Evolutionary conservation across 2,888 invertebrate species (phyloP).

Genomic region (Thereva unica): DNA sequence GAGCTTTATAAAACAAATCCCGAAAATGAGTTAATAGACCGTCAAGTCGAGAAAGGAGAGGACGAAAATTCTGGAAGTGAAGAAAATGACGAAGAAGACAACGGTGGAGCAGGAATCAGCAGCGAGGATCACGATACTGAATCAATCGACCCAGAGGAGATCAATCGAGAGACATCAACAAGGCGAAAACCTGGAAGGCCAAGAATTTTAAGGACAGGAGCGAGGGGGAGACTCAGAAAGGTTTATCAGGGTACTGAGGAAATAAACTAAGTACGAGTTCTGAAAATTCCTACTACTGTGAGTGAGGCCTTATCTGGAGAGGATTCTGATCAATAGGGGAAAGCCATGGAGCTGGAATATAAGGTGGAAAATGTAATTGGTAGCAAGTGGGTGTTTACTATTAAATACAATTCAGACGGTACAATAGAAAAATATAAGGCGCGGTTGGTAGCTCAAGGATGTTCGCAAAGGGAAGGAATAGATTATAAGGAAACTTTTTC

Average conservation of each 20-base stretch:
- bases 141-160: not conserved
- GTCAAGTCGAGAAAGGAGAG: not conserved
- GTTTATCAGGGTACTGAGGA: conserved; percentile 14
- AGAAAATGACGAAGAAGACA: not conserved
- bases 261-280: conserved; percentile 19
- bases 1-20: too few species aligned
- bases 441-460: conserved; percentile 45
- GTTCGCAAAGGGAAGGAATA: conserved; percentile 43
- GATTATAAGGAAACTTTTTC: conserved; percentile 46
- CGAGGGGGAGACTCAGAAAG: conserved; percentile 35
- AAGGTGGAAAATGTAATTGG: conserved; percentile 42
- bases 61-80: conserved; percentile 24
- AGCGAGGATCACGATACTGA: conserved; percentile 5
- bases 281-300: conserved; percentile 32
- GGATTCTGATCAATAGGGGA: conserved; percentile 36
- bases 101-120: not conserved
- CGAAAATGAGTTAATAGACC: too few species aligned
- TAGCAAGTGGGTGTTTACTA: conserved; percentile 42
- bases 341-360: conserved; percentile 45
- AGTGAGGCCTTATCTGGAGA: conserved; percentile 34
- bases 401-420: conserved; percentile 41
- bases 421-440: conserved; percentile 44
- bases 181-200: conserved; percentile 28
- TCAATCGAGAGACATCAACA: not conserved
- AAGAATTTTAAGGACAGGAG: conserved; percentile 28